A percentile compares a stretch with the other conserved stretches of the same genome.
Conservation (phyloP, 2,888 invertebrate genomes). For the Drosophila siamana region DNA sequence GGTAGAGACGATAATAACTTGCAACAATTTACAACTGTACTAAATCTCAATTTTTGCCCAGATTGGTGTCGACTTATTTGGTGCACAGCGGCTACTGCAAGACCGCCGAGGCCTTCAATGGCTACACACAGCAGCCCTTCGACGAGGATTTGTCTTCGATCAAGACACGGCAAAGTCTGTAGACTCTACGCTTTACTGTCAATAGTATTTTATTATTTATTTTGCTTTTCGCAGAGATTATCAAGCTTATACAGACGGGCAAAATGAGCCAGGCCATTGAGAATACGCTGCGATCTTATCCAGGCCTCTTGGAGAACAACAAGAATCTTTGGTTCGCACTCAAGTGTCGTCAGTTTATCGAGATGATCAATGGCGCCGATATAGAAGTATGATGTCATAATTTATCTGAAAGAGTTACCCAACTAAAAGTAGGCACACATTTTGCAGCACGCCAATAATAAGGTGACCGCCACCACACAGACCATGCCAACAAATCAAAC, state of each 20-base stretch:
- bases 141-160: slow-evolving; percentile 97
- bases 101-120: slow-evolving; percentile 97
- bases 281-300: slow-evolving; percentile 94
- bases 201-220: slow-evolving; percentile 37
- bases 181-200: not conserved
- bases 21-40: not conserved
- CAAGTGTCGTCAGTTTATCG: slow-evolving; percentile 99
- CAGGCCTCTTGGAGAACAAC: slow-evolving; percentile 96
- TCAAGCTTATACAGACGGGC: slow-evolving; percentile 95
- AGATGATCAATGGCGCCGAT: slow-evolving; percentile 98
- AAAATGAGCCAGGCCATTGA: slow-evolving; percentile 98
- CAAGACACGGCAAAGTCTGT: slow-evolving; percentile 96
- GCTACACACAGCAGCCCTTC: slow-evolving; percentile 94
- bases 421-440: not conserved
- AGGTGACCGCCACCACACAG: slow-evolving; percentile 77
- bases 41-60: slow-evolving; percentile 81
- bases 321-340: slow-evolving; percentile 96
- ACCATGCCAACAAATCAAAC: slow-evolving; percentile 87
- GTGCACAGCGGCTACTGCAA: slow-evolving; percentile 99
- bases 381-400: slow-evolving; percentile 86
- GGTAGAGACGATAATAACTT: slow-evolving; percentile 86
- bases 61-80: slow-evolving; percentile 98
- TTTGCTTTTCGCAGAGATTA: slow-evolving; percentile 90
- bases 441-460: slow-evolving; percentile 66
- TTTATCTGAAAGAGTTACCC: not conserved